phyloP scores from a whole-genome alignment of 92 coral and sea anemone genomes.

The Actinernus sp. region DNA sequence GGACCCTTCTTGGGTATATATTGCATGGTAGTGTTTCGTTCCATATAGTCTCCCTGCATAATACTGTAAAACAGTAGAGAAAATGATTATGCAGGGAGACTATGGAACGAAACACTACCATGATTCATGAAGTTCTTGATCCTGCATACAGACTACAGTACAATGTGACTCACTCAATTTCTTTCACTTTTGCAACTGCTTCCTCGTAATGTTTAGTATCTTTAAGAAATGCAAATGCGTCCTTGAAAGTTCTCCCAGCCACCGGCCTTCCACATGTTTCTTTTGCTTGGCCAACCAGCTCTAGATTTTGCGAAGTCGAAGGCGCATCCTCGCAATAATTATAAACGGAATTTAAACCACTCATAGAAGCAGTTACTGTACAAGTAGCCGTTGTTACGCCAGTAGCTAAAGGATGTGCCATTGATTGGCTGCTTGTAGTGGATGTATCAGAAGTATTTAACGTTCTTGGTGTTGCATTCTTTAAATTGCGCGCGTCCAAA shows the following conservation, averaged over 20 bases:
- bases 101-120: too few species aligned
- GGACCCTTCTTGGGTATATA: too few species aligned
- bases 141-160: too few species aligned
- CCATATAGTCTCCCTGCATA: too few species aligned
- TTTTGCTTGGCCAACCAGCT: background rate
- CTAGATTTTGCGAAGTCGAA: background rate
- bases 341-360: background rate
- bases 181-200: slow-evolving; percentile 81
- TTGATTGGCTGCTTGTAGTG: background rate
- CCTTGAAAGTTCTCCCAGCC: slow-evolving; percentile 83
- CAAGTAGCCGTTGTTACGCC: background rate
- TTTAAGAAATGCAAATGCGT: slow-evolving; percentile 95
- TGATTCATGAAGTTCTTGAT: too few species aligned
- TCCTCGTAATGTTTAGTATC: slow-evolving; percentile 86
- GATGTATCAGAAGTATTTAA: background rate
- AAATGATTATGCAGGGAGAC: too few species aligned
- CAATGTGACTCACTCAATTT: slow-evolving; percentile 63
- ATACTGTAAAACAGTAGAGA: too few species aligned
- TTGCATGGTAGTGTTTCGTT: too few species aligned
- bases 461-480: background rate
- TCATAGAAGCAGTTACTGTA: background rate
- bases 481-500: background rate
- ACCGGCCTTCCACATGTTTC: slow-evolving; percentile 1
- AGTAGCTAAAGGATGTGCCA: background rate
- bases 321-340: background rate